phyloP scores from a whole-genome alignment of 2,888 invertebrate species.

The Chrysotoxum bicinctum region DNA sequence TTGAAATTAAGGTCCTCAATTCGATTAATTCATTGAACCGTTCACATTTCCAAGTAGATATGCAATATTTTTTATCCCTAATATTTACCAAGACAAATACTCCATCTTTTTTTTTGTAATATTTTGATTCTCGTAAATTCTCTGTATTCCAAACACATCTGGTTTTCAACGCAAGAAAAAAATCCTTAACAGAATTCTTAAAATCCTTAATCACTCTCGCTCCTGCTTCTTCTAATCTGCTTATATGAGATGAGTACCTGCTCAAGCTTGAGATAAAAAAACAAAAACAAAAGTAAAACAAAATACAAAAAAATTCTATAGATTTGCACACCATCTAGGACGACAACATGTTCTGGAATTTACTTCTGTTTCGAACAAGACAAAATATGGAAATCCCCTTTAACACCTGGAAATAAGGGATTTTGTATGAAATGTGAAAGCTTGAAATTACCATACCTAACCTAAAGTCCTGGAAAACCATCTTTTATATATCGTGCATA shows the following conservation, averaged over 20 bases:
- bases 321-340: neutral
- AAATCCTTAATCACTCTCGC: conserved; percentile 11
- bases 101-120: conserved; percentile 3
- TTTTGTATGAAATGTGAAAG: conserved; percentile 46
- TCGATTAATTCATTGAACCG: conserved; percentile 21
- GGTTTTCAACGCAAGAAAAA: neutral
- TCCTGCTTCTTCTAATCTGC: neutral
- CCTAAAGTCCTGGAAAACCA: conserved; percentile 36
- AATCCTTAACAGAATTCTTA: neutral
- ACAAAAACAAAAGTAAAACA: neutral
- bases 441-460: conserved; percentile 60
- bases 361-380: neutral
- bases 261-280: neutral
- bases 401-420: conserved; percentile 43
- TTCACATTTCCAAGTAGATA: neutral
- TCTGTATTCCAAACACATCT: neutral
- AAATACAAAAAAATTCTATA: conserved; percentile 6
- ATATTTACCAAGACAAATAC: neutral
- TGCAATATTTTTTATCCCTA: neutral
- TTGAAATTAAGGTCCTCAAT: neutral
- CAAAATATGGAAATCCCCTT: conserved; percentile 20
- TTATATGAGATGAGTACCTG: conserved; percentile 26
- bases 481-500: neutral
- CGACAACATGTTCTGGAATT: neutral
- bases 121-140: neutral